These are phyloP conservation scores for Buathra laborator DNA, from an alignment of 2,888 invertebrate species.

Conservation along the genomic window DNA sequence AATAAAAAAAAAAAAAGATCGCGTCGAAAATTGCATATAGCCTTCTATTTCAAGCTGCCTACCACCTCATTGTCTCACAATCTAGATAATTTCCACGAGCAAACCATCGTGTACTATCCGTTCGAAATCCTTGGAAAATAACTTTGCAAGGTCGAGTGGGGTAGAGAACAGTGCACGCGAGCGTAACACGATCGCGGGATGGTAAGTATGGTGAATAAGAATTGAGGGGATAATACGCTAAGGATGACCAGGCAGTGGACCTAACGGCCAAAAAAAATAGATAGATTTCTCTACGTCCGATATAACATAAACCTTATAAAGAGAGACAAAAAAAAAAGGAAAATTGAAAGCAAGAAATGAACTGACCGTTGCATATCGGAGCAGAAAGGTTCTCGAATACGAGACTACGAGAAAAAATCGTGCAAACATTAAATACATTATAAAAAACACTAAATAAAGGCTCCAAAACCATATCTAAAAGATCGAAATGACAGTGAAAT, in stretches of 20 bases:
- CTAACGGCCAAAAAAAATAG: neutral
- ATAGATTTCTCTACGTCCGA: neutral
- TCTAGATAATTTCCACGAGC: slow-evolving; percentile 34
- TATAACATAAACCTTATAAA: too few relatives aligned
- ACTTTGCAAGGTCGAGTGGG: slow-evolving; percentile 47
- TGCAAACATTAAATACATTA: too few relatives aligned
- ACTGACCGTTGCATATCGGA: neutral
- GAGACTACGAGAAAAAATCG: neutral
- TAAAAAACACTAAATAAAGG: neutral
- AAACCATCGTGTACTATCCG: slow-evolving; percentile 25
- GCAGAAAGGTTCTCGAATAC: neutral
- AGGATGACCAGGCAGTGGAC: slow-evolving; percentile 9
- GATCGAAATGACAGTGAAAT: neutral
- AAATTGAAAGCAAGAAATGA: neutral
- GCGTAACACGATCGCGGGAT: slow-evolving; percentile 9
- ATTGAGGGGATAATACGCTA: slow-evolving; percentile 25
- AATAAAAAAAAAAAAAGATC: neutral
- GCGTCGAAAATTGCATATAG: slow-evolving; percentile 6
- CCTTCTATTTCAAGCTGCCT: neutral
- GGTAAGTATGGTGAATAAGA: slow-evolving; percentile 21
- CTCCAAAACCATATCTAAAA: neutral
- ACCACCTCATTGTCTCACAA: neutral
- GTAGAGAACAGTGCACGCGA: slow-evolving; percentile 18
- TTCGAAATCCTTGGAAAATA: slow-evolving; percentile 38
- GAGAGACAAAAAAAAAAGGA: neutral